A percentile compares a stretch with the other conserved stretches of the same genome.
phyloP scores from a whole-genome alignment of 37 sponge, comb jelly and placozoan species.

The Tethya wilhelma region DNA sequence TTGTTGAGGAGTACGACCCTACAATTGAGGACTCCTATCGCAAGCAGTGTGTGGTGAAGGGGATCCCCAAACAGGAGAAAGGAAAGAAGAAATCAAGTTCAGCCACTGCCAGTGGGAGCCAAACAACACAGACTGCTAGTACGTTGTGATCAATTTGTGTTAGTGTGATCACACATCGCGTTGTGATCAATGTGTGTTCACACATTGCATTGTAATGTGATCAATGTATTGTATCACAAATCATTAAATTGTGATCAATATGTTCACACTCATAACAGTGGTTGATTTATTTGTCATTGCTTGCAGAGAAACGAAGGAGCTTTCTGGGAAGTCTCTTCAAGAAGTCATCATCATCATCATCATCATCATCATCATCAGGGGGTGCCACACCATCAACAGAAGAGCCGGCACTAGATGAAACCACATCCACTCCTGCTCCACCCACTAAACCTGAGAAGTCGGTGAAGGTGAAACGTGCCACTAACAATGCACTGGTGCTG shows the following conservation, averaged over 20 bases:
- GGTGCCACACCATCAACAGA: background rate
- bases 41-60: constrained; percentile 79
- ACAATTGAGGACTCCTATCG: constrained; percentile 96
- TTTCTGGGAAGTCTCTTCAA: constrained; percentile 49
- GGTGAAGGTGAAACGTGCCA: constrained; percentile 62
- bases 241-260: background rate
- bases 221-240: background rate
- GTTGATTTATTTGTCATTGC: no score
- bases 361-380: no score
- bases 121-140: no score
- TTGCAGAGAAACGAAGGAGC: no score
- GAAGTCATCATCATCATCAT: constrained; percentile 19
- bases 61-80: constrained; percentile 32
- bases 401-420: background rate
- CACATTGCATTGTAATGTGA: background rate
- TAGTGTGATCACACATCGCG: background rate
- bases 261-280: background rate
- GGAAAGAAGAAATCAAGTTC: background rate
- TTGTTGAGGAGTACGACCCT: constrained; percentile 89
- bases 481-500: constrained; percentile 77
- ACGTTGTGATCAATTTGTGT: background rate
- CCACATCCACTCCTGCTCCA: constrained; percentile 21
- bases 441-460: constrained; percentile 67
- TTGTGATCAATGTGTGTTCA: no score
- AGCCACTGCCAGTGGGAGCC: background rate